Percentiles rank a stretch among this genome's conserved stretches.
phyloP scores from a whole-genome alignment of 2,113 vertebrate species.

The Oenanthe melanoleuca region DNA sequence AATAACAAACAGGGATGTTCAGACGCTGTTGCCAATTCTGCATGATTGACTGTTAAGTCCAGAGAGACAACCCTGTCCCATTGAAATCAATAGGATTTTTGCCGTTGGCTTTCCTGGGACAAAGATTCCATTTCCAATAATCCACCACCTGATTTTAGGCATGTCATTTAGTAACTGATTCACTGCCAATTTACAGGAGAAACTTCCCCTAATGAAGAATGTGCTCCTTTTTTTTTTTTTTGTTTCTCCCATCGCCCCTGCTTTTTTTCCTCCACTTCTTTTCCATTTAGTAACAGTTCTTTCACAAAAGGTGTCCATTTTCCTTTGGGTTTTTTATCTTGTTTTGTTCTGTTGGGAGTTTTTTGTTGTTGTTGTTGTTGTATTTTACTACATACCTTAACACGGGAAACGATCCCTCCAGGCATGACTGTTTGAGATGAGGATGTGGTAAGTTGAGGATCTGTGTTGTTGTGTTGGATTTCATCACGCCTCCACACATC shows the following conservation, averaged over 20 bases:
- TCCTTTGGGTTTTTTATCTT: neutral
- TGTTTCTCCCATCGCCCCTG: neutral
- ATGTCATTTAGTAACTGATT: conserved; percentile 52
- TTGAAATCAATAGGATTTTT: conserved; percentile 59
- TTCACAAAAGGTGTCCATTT: neutral
- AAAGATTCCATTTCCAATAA: conserved; percentile 61
- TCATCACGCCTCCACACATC: conserved; percentile 35
- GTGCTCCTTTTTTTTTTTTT: neutral
- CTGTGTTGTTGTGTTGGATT: conserved; percentile 18
- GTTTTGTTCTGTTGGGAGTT: neutral
- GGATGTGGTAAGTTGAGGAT: conserved; percentile 24
- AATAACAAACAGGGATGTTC: conserved; percentile 35
- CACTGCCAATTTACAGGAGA: neutral
- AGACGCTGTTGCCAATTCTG: conserved; percentile 30
- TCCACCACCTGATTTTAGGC: conserved; percentile 57
- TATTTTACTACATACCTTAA: conserved; percentile 11
- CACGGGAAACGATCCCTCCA: conserved; percentile 28
- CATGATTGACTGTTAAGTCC: conserved; percentile 55
- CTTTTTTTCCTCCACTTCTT: neutral
- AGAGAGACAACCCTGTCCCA: conserved; percentile 36
- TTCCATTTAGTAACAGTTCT: neutral
- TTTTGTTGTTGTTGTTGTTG: conserved; percentile 1
- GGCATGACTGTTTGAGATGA: conserved; percentile 18
- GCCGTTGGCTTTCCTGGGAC: conserved; percentile 56
- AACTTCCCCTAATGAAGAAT: conserved; percentile 11